These are phyloP conservation scores for Himalopsyche kuldschensis DNA, from an alignment of 2,888 invertebrate species.

Conservation along the genomic window DNA sequence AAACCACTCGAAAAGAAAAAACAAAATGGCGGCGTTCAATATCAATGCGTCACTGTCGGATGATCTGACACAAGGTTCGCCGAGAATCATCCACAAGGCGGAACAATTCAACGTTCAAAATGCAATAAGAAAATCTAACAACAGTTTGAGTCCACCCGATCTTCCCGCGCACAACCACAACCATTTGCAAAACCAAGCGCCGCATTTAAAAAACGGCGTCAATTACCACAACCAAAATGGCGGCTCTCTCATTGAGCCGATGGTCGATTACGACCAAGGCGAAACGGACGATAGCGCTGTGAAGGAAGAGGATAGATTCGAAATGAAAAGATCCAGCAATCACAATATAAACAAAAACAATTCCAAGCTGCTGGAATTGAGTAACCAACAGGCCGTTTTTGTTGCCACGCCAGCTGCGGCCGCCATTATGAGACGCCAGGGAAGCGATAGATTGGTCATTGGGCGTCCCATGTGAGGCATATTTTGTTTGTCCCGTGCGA, in stretches of 20 bases:
- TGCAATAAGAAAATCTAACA: slow-evolving; percentile 15
- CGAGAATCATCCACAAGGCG: slow-evolving; percentile 6
- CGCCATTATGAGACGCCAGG: slow-evolving; percentile 55
- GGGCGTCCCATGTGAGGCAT: slow-evolving; percentile 19
- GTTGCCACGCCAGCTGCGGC: slow-evolving; percentile 54
- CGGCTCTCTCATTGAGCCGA: slow-evolving; percentile 47
- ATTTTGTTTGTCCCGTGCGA: background rate
- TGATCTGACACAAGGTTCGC: slow-evolving; percentile 15
- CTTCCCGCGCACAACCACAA: slow-evolving; percentile 17
- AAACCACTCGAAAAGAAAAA: slow-evolving; percentile 15
- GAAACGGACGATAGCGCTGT: slow-evolving; percentile 51
- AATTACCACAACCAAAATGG: background rate
- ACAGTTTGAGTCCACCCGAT: slow-evolving; percentile 10
- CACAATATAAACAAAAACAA: slow-evolving; percentile 17
- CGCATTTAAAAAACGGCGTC: slow-evolving; percentile 9
- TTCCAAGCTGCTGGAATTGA: slow-evolving; percentile 51
- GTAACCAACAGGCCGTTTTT: slow-evolving; percentile 52
- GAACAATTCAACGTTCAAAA: slow-evolving; percentile 20
- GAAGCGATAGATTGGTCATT: slow-evolving; percentile 49
- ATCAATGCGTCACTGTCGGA: slow-evolving; percentile 7
- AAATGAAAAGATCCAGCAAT: slow-evolving; percentile 17
- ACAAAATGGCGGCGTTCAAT: slow-evolving; percentile 6
- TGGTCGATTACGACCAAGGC: slow-evolving; percentile 57
- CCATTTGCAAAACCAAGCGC: background rate
- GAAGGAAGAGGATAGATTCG: background rate